Base-by-base conservation (phyloP, 2,113 vertebrate species). In the Xiphophorus couchianus region DNA sequence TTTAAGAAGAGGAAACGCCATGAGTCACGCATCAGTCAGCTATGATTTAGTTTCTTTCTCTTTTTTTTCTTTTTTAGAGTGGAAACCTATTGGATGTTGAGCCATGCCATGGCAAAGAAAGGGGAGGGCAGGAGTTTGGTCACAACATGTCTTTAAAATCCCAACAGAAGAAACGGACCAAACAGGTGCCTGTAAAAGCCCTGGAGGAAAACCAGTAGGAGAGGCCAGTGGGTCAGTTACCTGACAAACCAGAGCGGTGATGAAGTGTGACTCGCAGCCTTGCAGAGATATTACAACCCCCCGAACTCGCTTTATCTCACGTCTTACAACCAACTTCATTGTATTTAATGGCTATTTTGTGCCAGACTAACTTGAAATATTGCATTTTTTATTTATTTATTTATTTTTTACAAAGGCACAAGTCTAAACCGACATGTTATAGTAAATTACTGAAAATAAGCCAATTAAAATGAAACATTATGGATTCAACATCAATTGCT, bases 211-310 rank as follows among this genome's bases (percentile, higher is more conserved):
- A 84, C 89, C 87, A 89, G 88, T 85, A 7, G 37, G 39, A 13
- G 6, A 37, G 63, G 76, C 74, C 2, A 15, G 69, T 71, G 22
- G 73, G 83, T 83, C 80, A 67, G 72, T 42, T 37, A 87, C 89
- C n/a, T 79, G 88, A 89, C 89, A 88, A 90, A 90, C 82, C 71
- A 74, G 84, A 85, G 39, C 2, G 2, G 61, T 69, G 60, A 37
- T 48, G 42, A 77, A 77, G 28, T 51, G 77, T 74, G 31, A 33
- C 30, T 77, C 44, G n/a, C 39, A 88, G 19, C 17, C 17, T 51
- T 51, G 48, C 48, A 51, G 19, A 51, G 48, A 5, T 51, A n/a
- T 58, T 25, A 58, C 11, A n/a, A n/a, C 8, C 51, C 22, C 51
- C 8, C n/a, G 22, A n/a, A 58, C 25, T 58, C 51, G n/a, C 25